These are phyloP conservation scores for Cephus cinctus DNA, from an alignment of 1,140 invertebrate genomes.

Conservation along the genomic window DNA sequence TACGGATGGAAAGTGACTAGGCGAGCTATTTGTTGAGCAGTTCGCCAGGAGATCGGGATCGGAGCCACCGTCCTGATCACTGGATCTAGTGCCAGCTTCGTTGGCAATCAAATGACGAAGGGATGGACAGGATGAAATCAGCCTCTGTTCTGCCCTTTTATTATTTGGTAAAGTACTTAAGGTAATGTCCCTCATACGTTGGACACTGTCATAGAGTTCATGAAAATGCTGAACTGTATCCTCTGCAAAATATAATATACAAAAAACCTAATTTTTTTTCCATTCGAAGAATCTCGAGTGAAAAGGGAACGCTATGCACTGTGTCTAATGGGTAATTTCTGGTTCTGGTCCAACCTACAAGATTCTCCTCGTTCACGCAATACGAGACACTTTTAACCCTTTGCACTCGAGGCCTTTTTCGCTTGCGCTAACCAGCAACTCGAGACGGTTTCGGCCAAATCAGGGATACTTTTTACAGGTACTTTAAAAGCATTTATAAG, in stretches of 20 bases:
- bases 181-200: slow-evolving; percentile 71
- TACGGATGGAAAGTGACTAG: slow-evolving; percentile 48
- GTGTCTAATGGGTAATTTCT: too few relatives aligned
- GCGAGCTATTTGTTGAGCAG: slow-evolving; percentile 56
- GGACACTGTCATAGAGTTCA: slow-evolving; percentile 72
- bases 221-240: slow-evolving; percentile 76
- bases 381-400: too few relatives aligned
- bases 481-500: too few relatives aligned
- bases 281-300: too few relatives aligned
- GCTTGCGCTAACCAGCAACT: too few relatives aligned
- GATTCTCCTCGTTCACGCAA: too few relatives aligned
- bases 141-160: slow-evolving; percentile 52
- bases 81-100: slow-evolving; percentile 27
- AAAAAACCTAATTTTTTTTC: too few relatives aligned
- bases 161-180: slow-evolving; percentile 50
- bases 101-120: slow-evolving; percentile 47
- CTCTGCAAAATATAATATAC: slow-evolving; percentile 53
- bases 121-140: slow-evolving; percentile 77
- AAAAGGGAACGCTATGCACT: too few relatives aligned
- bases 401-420: too few relatives aligned
- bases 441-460: too few relatives aligned
- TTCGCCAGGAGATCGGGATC: slow-evolving; percentile 55
- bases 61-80: slow-evolving; percentile 49
- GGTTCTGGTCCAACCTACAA: too few relatives aligned
- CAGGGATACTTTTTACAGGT: too few relatives aligned